Evolutionary conservation across 2,797 vertebrate species (phyloP).

Genomic region (Knipowitschia caucasica): DNA sequence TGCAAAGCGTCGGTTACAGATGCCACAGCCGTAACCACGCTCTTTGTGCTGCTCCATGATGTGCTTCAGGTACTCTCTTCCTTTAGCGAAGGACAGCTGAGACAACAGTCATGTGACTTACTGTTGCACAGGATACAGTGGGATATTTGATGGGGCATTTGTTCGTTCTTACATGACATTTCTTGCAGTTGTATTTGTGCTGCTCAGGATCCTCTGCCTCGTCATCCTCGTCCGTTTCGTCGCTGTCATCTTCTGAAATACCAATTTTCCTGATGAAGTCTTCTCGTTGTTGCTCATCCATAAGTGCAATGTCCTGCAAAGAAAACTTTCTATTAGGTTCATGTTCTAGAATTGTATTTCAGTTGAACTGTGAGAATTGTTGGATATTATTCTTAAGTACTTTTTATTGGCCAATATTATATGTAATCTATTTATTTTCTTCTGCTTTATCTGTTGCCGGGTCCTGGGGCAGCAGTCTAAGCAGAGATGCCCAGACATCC

Average conservation of each 20-base stretch:
- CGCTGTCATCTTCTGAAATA: slow-evolving; percentile 90
- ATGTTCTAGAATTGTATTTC: too few species aligned
- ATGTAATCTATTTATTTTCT: too few species aligned
- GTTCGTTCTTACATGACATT: slow-evolving; percentile 84
- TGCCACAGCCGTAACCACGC: slow-evolving; percentile 90
- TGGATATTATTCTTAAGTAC: too few species aligned
- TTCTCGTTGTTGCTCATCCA: slow-evolving; percentile 95
- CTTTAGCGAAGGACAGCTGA: slow-evolving; percentile 92
- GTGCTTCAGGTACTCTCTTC: slow-evolving; percentile 94
- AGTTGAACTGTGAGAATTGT: too few species aligned
- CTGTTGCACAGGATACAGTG: background rate
- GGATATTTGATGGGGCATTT: background rate
- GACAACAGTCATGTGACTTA: background rate
- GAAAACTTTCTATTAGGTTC: background rate
- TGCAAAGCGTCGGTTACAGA: slow-evolving; percentile 93
- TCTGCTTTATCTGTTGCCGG: too few species aligned
- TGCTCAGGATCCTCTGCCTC: slow-evolving; percentile 86
- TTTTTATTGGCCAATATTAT: too few species aligned
- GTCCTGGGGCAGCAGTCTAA: too few species aligned
- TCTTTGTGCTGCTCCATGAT: slow-evolving; percentile 98
- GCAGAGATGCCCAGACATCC: too few species aligned
- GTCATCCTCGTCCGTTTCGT: slow-evolving; percentile 84
- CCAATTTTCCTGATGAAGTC: slow-evolving; percentile 96
- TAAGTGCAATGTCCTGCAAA: slow-evolving; percentile 91
- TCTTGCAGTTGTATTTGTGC: slow-evolving; percentile 98